Evolutionary conservation across 1,140 invertebrate genomes (phyloP).

Genomic region (Colletes latitarsis): DNA sequence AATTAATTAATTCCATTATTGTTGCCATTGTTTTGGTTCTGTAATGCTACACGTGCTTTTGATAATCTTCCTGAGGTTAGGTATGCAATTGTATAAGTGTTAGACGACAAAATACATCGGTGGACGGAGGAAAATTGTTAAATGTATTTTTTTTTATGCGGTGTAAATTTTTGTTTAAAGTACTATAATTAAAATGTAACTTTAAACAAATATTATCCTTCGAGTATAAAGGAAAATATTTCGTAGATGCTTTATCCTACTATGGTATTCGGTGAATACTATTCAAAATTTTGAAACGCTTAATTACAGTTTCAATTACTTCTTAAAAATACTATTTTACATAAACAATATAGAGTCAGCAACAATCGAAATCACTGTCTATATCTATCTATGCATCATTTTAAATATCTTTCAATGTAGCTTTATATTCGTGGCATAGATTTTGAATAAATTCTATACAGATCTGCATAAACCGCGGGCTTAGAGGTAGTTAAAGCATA

Average conservation of each 20-base stretch:
- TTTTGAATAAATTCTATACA: neutral
- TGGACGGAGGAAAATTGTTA: neutral
- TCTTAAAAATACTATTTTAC: too few relatives aligned
- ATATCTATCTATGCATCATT: neutral
- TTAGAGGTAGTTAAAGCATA: neutral
- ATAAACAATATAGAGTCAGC: too few relatives aligned
- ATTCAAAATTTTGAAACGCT: too few relatives aligned
- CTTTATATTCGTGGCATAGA: neutral
- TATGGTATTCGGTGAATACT: too few relatives aligned
- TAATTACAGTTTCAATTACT: too few relatives aligned
- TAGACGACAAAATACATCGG: neutral
- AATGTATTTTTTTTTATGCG: neutral
- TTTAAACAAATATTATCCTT: too few relatives aligned
- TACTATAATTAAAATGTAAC: neutral
- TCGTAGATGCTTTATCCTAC: too few relatives aligned
- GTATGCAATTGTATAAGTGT: neutral
- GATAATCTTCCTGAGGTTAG: neutral
- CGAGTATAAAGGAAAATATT: neutral
- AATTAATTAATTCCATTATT: slow-evolving; percentile 56
- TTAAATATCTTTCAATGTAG: neutral
- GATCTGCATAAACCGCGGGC: neutral
- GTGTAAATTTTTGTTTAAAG: neutral
- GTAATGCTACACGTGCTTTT: neutral
- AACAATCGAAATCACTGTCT: neutral
- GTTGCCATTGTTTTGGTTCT: slow-evolving; percentile 51